phyloP scores from a whole-genome alignment of 2,888 invertebrate species.

The Acleris emargana region DNA sequence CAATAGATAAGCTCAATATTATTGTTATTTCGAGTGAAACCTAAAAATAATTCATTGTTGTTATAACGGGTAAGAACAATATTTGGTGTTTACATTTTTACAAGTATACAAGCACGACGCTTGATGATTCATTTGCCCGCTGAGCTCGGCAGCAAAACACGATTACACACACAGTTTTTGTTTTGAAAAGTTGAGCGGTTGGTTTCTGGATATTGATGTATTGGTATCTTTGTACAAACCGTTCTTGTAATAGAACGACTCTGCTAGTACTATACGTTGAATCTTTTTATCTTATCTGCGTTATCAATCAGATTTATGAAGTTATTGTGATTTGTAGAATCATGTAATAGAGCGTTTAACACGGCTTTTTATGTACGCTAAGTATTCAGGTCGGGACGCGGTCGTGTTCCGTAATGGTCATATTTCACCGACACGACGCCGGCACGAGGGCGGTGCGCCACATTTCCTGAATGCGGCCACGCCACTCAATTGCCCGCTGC shows the following conservation, averaged over 20 bases:
- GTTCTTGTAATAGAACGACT: background rate
- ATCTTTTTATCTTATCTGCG: slow-evolving; percentile 28
- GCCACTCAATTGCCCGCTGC: slow-evolving; percentile 1
- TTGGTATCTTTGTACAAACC: slow-evolving; percentile 3
- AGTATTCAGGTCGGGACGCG: slow-evolving; percentile 21
- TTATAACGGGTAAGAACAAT: background rate
- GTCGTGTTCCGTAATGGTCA: slow-evolving; percentile 19
- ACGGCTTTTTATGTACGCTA: background rate
- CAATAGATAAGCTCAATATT: background rate
- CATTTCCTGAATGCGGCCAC: background rate
- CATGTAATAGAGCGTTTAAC: slow-evolving; percentile 9
- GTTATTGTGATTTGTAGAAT: slow-evolving; percentile 11
- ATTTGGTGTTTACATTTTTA: background rate
- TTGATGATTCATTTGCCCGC: background rate
- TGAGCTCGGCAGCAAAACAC: background rate
- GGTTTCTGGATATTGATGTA: background rate
- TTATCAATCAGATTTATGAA: slow-evolving; percentile 17
- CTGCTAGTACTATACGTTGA: background rate
- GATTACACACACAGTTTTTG: background rate
- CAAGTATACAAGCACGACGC: background rate
- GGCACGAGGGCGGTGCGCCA: background rate
- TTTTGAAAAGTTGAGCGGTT: background rate
- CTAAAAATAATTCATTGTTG: background rate
- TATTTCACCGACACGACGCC: slow-evolving; percentile 1
- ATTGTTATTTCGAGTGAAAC: background rate